These are phyloP conservation scores for Sarcoramphus papa DNA, from an alignment of 2,797 vertebrate species.

Conservation along the genomic window DNA sequence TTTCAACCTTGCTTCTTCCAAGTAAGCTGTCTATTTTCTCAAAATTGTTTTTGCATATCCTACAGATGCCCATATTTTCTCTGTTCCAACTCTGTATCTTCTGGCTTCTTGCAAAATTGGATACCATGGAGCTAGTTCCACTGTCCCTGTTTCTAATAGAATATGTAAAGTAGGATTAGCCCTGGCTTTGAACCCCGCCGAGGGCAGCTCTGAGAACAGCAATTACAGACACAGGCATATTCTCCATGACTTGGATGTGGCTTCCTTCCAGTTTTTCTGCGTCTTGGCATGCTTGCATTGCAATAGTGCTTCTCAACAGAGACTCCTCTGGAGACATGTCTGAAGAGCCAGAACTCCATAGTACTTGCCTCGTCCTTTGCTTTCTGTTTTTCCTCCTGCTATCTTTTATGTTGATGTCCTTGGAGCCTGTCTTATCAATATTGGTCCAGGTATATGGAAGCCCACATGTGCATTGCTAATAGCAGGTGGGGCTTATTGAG, in stretches of 20 bases:
- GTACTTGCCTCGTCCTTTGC: neutral
- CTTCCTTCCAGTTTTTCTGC: neutral
- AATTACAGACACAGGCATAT: neutral
- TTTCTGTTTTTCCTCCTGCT: neutral
- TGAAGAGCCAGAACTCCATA: neutral
- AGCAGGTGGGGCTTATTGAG: neutral
- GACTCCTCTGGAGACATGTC: neutral
- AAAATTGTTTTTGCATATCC: neutral
- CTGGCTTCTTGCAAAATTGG: neutral
- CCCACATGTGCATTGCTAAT: neutral
- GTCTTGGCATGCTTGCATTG: neutral
- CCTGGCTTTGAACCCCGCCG: neutral
- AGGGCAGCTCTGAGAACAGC: constrained; percentile 2
- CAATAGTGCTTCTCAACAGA: neutral
- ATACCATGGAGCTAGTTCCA: neutral
- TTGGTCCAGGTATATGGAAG: neutral
- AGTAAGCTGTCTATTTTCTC: neutral
- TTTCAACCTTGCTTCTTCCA: neutral
- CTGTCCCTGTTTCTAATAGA: neutral
- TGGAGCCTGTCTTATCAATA: neutral
- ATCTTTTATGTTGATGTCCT: neutral
- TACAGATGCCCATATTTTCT: neutral
- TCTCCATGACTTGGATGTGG: neutral
- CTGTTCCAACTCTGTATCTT: neutral
- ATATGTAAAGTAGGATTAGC: constrained; percentile 10